These are phyloP conservation scores for Myiozetetes cayanensis DNA, from an alignment of 2,113 vertebrate species.

Conservation along the genomic window DNA sequence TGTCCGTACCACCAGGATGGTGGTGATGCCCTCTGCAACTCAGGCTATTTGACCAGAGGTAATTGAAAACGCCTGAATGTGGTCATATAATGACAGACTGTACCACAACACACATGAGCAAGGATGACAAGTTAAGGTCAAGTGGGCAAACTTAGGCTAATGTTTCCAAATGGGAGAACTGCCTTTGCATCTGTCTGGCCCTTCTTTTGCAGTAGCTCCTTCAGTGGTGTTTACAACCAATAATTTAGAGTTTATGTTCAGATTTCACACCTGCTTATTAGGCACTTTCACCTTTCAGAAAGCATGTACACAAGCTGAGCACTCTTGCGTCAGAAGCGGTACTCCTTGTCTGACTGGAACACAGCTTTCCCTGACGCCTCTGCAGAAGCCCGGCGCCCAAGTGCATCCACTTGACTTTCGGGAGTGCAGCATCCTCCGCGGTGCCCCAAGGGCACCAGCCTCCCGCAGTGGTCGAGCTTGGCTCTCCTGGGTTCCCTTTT, in stretches of 20 bases:
- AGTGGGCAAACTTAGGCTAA: neutral
- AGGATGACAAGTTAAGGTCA: neutral
- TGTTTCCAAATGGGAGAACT: neutral
- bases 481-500: neutral
- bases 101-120: neutral
- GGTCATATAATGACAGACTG: neutral
- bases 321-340: rapidly evolving
- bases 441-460: neutral
- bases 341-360: neutral
- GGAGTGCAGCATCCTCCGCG: neutral
- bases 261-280: neutral
- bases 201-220: neutral
- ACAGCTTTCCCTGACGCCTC: neutral
- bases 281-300: neutral
- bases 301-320: neutral
- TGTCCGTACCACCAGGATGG: rapidly evolving
- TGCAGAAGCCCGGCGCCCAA: neutral
- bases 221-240: neutral
- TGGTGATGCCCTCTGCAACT: neutral
- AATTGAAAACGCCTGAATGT: neutral
- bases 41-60: neutral
- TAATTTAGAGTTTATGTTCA: neutral
- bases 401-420: neutral
- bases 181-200: neutral
- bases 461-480: neutral